These are phyloP conservation scores for Leptopilina boulardi DNA, from an alignment of 1,140 invertebrate genomes.

Conservation along the genomic window DNA sequence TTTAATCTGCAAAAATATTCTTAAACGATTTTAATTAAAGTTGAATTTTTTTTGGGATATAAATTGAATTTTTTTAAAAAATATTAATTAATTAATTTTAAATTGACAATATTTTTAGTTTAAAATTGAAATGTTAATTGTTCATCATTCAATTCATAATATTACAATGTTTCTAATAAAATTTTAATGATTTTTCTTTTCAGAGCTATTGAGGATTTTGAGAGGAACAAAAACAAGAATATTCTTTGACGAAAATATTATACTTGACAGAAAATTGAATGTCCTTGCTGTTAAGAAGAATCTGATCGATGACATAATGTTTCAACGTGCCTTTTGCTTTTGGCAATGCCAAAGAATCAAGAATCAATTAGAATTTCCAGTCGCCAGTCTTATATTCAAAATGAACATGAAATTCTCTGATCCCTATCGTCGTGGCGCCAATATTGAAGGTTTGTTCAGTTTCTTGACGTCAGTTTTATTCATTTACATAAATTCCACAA, in stretches of 20 bases:
- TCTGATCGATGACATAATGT: constrained; percentile 10
- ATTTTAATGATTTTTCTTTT: neutral
- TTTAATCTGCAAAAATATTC: too few relatives aligned
- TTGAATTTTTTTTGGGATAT: too few relatives aligned
- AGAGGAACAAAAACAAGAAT: neutral
- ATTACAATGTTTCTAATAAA: neutral
- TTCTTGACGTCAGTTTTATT: constrained; percentile 11
- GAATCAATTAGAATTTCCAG: constrained; percentile 12
- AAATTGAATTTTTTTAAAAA: too few relatives aligned
- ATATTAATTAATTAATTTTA: too few relatives aligned
- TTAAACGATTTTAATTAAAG: too few relatives aligned
- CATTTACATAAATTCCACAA: constrained; percentile 28
- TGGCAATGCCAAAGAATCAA: neutral
- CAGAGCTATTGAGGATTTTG: neutral
- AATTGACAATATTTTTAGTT: too few relatives aligned
- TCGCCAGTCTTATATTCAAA: constrained; percentile 8
- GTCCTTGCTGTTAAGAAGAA: too few relatives aligned
- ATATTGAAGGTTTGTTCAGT: neutral
- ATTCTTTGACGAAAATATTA: neutral
- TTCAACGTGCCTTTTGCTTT: neutral
- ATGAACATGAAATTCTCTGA: constrained; percentile 24
- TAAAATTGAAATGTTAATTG: too few relatives aligned
- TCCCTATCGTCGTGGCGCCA: constrained; percentile 28
- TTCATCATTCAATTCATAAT: too few relatives aligned
- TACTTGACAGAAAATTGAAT: neutral